These are phyloP conservation scores for Carassius carassius DNA, from an alignment of 2,113 vertebrate genomes.

Conservation along the genomic window DNA sequence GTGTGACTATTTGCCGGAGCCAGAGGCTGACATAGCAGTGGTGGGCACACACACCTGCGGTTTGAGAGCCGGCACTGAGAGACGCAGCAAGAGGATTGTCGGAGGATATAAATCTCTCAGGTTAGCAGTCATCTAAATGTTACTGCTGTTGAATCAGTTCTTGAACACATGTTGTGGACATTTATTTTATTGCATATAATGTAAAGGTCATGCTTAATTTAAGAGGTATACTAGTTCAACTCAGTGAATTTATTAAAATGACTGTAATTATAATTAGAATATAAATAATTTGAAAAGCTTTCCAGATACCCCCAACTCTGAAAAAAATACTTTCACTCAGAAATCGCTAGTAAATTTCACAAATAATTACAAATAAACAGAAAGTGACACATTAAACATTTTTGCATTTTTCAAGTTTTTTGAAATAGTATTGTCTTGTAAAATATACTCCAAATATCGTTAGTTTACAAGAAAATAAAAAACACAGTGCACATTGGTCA, in stretches of 20 bases:
- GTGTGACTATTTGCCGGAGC: conserved; percentile 76
- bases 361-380: no score
- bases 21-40: conserved; percentile 21
- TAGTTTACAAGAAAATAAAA: no score
- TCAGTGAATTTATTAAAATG: neutral
- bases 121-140: conserved; percentile 51
- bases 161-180: neutral
- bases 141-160: neutral
- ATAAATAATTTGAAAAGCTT: neutral
- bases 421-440: no score
- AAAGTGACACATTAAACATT: neutral
- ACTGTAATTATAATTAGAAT: neutral
- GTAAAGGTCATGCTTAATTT: neutral
- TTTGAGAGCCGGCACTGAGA: conserved; percentile 70
- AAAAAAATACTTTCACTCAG: no score
- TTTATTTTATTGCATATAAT: neutral
- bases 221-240: neutral
- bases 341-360: no score
- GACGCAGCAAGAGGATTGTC: conserved; percentile 75
- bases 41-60: conserved; percentile 70
- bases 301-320: neutral
- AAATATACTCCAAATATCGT: no score
- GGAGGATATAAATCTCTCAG: conserved; percentile 74
- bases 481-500: no score
- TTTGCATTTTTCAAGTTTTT: no score